Evolutionary conservation across 2,888 invertebrate genomes (phyloP).

Genomic region (Marasmarcha lunaedactyla): DNA sequence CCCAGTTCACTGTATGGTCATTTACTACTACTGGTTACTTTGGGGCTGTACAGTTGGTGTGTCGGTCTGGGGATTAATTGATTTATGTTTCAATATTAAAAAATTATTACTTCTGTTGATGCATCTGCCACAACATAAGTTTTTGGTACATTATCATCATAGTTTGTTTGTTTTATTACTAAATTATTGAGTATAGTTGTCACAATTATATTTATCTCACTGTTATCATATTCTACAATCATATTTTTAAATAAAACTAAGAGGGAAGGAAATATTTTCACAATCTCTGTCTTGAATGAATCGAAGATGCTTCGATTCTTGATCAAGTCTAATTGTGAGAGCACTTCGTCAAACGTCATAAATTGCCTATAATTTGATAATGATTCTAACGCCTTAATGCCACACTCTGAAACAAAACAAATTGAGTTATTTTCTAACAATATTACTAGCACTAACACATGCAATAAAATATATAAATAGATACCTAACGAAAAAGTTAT

Average conservation of each 20-base stretch:
- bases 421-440: too few species aligned
- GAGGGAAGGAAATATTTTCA: slow-evolving; percentile 25
- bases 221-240: slow-evolving; percentile 41
- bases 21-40: too few species aligned
- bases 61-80: background rate
- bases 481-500: background rate
- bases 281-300: slow-evolving; percentile 30
- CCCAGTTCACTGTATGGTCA: too few species aligned
- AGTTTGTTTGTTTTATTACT: slow-evolving; percentile 22
- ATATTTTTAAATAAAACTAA: slow-evolving; percentile 34
- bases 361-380: slow-evolving; percentile 32
- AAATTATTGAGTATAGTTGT: slow-evolving; percentile 43
- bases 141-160: background rate
- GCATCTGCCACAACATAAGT: background rate
- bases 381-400: slow-evolving; percentile 29
- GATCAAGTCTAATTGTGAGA: slow-evolving; percentile 37
- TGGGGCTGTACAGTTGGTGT: too few species aligned
- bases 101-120: background rate
- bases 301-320: slow-evolving; percentile 29
- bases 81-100: background rate
- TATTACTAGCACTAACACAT: too few species aligned
- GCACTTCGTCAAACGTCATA: slow-evolving; percentile 44
- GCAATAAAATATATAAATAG: too few species aligned
- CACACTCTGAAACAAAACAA: slow-evolving; percentile 33
- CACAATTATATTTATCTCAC: slow-evolving; percentile 43